phyloP scores from a whole-genome alignment of 2,113 vertebrate species.

The Sinocyclocheilus rhinocerous region DNA sequence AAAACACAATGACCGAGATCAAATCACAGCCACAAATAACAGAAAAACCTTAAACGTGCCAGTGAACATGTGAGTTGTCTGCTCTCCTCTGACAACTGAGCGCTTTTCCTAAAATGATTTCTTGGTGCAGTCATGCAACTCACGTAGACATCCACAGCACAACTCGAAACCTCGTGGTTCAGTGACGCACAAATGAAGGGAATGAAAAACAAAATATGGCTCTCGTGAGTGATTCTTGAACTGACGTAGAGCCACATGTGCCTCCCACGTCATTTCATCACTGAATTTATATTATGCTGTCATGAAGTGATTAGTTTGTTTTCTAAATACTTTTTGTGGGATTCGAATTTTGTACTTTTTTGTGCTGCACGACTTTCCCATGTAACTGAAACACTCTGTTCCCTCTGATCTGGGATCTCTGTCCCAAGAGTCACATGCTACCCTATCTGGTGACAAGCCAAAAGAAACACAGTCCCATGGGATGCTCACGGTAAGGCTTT shows the following conservation, averaged over 20 bases:
- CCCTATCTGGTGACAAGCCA: conserved; percentile 31
- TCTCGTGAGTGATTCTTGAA: background rate
- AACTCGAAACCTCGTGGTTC: background rate
- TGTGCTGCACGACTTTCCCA: conserved; percentile 36
- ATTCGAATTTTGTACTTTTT: background rate
- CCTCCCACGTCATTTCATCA: background rate
- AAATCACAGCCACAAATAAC: conserved; percentile 18
- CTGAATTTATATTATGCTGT: conserved; percentile 4
- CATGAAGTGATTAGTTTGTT: conserved; percentile 30
- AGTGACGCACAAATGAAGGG: background rate
- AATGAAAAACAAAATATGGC: background rate
- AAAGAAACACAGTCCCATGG: conserved; percentile 5
- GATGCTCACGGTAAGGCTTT: background rate
- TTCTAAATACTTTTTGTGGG: background rate
- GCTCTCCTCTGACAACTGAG: background rate
- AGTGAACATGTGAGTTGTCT: background rate
- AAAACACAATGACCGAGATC: conserved; percentile 21
- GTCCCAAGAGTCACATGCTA: conserved; percentile 13
- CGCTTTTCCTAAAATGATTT: background rate
- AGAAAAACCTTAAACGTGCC: background rate
- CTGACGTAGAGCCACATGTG: background rate
- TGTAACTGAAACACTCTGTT: conserved; percentile 35
- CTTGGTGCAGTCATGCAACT: background rate
- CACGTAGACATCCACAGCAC: background rate
- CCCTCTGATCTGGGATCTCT: background rate